These are phyloP conservation scores for Drosophila kanekoi DNA, from an alignment of 2,888 invertebrate species.

Conservation along the genomic window DNA sequence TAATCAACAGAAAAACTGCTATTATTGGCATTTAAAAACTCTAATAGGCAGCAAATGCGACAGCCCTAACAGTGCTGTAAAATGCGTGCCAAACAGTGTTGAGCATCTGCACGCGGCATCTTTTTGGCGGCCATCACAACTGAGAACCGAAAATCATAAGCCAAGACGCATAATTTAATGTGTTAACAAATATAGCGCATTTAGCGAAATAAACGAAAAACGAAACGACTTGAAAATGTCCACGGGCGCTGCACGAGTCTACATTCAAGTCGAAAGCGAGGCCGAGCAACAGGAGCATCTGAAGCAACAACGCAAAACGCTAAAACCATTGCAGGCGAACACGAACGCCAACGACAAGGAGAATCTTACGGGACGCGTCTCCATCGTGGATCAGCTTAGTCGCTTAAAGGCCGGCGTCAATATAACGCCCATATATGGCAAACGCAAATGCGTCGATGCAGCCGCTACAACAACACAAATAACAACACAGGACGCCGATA, in stretches of 20 bases:
- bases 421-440: slow-evolving; percentile 84
- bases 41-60: neutral
- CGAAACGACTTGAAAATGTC: slow-evolving; percentile 82
- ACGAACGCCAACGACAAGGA: slow-evolving; percentile 90
- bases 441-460: slow-evolving; percentile 84
- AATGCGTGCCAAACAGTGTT: slow-evolving; percentile 29
- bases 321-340: slow-evolving; percentile 90
- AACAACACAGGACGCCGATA: slow-evolving; percentile 61
- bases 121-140: slow-evolving; percentile 62
- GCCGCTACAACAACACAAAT: slow-evolving; percentile 9
- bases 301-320: slow-evolving; percentile 88
- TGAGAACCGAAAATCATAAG: slow-evolving; percentile 26
- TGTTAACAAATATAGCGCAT: slow-evolving; percentile 25
- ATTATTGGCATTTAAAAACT: neutral
- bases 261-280: slow-evolving; percentile 84
- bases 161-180: slow-evolving; percentile 28
- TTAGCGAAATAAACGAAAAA: slow-evolving; percentile 26
- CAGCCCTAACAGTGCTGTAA: slow-evolving; percentile 32
- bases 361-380: slow-evolving; percentile 90
- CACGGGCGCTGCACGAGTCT: slow-evolving; percentile 82
- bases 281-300: slow-evolving; percentile 87
- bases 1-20: neutral
- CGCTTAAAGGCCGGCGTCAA: slow-evolving; percentile 86
- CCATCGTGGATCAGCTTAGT: slow-evolving; percentile 86
- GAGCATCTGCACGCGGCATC: slow-evolving; percentile 50